Evolutionary conservation across 2,113 vertebrate species (phyloP).

Genomic region (Atlantisia rogersi): DNA sequence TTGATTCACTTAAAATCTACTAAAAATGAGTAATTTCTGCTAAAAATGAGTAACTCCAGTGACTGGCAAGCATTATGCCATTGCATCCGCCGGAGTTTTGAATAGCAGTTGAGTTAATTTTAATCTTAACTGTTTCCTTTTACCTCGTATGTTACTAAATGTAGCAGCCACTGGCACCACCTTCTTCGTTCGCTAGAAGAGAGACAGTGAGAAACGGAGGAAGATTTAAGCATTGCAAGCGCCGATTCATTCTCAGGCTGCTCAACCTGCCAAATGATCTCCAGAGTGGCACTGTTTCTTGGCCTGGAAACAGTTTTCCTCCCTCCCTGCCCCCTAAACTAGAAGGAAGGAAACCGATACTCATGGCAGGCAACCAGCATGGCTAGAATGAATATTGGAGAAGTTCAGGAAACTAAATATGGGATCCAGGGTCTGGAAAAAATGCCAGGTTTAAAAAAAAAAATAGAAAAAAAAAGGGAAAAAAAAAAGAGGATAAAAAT

Average conservation of each 20-base stretch:
- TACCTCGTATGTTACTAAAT: neutral
- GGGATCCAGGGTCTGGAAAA: conserved; percentile 42
- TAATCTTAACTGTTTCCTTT: conserved; percentile 19
- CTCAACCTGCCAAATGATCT: neutral
- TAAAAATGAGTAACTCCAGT: neutral
- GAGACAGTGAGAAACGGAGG: neutral
- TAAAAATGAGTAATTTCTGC: neutral
- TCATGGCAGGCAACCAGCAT: conserved; percentile 43
- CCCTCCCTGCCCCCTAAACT: neutral
- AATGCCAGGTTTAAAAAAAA: neutral
- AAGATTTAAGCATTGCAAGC: neutral
- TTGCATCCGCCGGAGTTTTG: neutral
- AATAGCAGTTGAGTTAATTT: neutral
- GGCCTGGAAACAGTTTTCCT: neutral
- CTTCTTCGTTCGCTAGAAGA: neutral
- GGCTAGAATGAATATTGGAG: conserved; percentile 28
- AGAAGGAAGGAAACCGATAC: conserved; percentile 8
- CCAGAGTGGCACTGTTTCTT: conserved; percentile 10
- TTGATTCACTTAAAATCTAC: neutral
- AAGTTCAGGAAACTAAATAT: conserved; percentile 32
- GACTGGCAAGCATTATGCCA: neutral
- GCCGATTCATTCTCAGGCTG: conserved; percentile 19
- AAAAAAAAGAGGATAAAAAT: neutral
- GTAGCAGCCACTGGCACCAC: neutral
- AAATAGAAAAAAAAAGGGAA: neutral